These are phyloP conservation scores for Diarsia mendica DNA, from an alignment of 2,888 invertebrate genomes.

Conservation along the genomic window DNA sequence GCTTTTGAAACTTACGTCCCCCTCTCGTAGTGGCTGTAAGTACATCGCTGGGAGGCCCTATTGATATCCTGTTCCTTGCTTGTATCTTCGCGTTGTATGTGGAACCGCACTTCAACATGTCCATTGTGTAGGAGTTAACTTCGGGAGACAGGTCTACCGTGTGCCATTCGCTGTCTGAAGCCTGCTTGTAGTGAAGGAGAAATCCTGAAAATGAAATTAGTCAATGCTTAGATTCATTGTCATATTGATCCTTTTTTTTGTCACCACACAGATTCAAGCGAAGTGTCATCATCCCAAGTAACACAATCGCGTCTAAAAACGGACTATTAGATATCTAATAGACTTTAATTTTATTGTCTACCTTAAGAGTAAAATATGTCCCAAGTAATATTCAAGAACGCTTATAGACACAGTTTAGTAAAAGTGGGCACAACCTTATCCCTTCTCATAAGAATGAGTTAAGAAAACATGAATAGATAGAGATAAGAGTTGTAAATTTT, in stretches of 20 bases:
- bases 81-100: conserved; percentile 93
- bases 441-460: too few species aligned
- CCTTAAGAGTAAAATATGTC: too few species aligned
- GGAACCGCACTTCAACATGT: conserved; percentile 94
- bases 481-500: too few species aligned
- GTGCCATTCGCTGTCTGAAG: conserved; percentile 92
- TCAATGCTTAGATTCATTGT: neutral
- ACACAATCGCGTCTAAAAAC: too few species aligned
- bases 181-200: conserved; percentile 92
- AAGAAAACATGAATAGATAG: too few species aligned
- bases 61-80: conserved; percentile 94
- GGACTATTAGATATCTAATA: too few species aligned
- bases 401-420: too few species aligned
- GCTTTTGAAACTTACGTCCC: conserved; percentile 87
- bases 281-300: neutral
- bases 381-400: too few species aligned
- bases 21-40: conserved; percentile 94
- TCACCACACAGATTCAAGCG: neutral
- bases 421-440: too few species aligned
- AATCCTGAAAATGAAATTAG: conserved; percentile 89
- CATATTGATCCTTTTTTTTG: neutral
- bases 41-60: conserved; percentile 92
- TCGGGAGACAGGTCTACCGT: conserved; percentile 94
- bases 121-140: conserved; percentile 92
- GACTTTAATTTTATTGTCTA: too few species aligned